These are phyloP conservation scores for Arrhamphus sclerolepis DNA, from an alignment of 2,797 vertebrate genomes.

Conservation along the genomic window DNA sequence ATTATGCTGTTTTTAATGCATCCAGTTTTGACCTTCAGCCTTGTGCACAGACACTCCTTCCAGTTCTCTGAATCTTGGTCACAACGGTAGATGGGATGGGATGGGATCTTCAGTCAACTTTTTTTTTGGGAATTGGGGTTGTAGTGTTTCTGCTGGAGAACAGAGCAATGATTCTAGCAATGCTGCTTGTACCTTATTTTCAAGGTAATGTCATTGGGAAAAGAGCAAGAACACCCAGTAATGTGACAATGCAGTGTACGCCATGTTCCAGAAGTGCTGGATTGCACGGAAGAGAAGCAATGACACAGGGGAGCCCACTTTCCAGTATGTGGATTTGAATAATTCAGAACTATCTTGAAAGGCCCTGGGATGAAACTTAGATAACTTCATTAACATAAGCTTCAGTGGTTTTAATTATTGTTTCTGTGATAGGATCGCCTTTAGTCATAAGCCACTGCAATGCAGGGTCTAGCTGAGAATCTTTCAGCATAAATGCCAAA, in stretches of 20 bases:
- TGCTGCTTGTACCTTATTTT: constrained; percentile 1
- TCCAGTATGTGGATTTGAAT: constrained; percentile 7
- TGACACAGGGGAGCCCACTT: neutral
- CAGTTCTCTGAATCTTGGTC: no score
- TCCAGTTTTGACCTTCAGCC: no score
- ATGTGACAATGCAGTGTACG: constrained; percentile 3
- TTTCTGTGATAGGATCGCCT: constrained; percentile 7
- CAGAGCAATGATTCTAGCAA: neutral
- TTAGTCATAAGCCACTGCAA: constrained; percentile 12
- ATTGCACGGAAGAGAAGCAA: neutral
- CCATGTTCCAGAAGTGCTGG: constrained; percentile 1
- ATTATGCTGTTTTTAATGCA: no score
- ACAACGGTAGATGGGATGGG: no score
- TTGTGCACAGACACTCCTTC: no score
- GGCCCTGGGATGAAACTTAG: constrained; percentile 5
- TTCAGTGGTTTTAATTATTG: constrained; percentile 14
- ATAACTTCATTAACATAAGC: constrained; percentile 5
- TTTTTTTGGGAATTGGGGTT: no score
- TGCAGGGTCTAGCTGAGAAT: neutral
- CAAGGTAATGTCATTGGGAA: neutral
- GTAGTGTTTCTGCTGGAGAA: no score
- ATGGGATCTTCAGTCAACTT: no score
- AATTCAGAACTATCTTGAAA: constrained; percentile 11
- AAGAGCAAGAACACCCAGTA: constrained; percentile 1
- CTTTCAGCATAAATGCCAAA: neutral